Base-by-base conservation (phyloP, 1,140 invertebrate species). In the Sminthurinus signatus region DNA sequence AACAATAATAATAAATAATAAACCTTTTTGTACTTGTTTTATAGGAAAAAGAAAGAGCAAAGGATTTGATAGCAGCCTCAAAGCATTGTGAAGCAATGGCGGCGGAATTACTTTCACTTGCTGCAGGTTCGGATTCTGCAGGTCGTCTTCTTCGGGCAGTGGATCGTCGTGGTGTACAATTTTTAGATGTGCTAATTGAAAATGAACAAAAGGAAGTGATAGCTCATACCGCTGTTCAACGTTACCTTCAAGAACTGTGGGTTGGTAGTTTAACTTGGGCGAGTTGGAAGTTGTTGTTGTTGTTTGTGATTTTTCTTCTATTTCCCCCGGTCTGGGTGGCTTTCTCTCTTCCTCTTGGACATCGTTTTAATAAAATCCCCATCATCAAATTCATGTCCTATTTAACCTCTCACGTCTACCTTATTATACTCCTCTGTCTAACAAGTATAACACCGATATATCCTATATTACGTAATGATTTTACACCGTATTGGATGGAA, bases 331-430 rank as follows among this genome's bases (percentile, higher is more conserved):
- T 98, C 1, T 99, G 96, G 96, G 80, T 99, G 57, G 85, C 89
- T 14, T 96, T 98, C 76, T 97, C 94, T 36, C 83, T 98, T 70
- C 96, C 96, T 14, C 79, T 98, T 68, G 91, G 91, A 23, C 93
- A 96, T 79, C 89, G 89, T 76, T 97, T 95, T 78, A 91, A 94
- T 81, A 93, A 91, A 80, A 78, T 82, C 17, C 96, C 96, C 21
- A 96, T 99, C 70, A 96, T 99, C 73, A 98, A 98, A 79, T 99
- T 99, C 77, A 97, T 98, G 89, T 96, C 94, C 15, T 97, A 98
- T 78, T 82, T 99, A 55, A 97, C 96, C 1, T 98, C 96, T 0
- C 96, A 99, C 79, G 87, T 98, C 69, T 96, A 97, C 78, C 84
- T 99, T 57, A 97, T 98, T 86, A 78, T 93, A 51, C 85, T 98